phyloP scores from a whole-genome alignment of 2,113 vertebrate species.

The Cololabis saira region DNA sequence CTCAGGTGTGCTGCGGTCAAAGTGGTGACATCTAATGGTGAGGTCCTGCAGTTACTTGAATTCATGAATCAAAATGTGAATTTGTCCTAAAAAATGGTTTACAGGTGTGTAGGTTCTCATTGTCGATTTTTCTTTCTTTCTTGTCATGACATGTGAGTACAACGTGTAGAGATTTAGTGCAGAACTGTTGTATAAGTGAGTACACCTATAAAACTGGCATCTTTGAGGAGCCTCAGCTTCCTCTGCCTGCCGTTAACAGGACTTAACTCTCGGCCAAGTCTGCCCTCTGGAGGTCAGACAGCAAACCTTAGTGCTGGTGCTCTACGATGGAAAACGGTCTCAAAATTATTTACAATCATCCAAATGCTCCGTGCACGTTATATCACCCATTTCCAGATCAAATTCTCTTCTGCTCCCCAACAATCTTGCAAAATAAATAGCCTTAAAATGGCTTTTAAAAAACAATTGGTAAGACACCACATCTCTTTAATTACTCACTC shows the following conservation, averaged over 20 bases:
- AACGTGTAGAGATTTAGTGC: neutral
- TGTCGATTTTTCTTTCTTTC: too few species aligned
- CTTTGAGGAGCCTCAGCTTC: neutral
- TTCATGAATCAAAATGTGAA: neutral
- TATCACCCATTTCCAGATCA: too few species aligned
- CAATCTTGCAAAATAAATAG: neutral
- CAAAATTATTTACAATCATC: too few species aligned
- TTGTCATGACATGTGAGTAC: neutral
- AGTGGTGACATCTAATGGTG: neutral
- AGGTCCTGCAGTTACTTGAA: neutral
- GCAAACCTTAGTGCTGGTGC: neutral
- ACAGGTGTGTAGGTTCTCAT: too few species aligned
- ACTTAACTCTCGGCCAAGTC: conserved; percentile 46
- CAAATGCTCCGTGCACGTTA: too few species aligned
- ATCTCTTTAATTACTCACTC: too few species aligned
- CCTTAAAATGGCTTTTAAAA: too few species aligned
- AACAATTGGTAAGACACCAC: too few species aligned
- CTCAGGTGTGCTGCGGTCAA: neutral
- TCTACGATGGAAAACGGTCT: too few species aligned
- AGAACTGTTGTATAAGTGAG: too few species aligned
- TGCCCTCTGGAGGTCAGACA: conserved; percentile 75
- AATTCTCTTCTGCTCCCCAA: neutral
- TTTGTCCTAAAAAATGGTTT: neutral
- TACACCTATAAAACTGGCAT: neutral
- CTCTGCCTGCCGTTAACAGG: neutral